Conservation (phyloP, 2,113 vertebrate species). For the Scytalopus superciliaris region DNA sequence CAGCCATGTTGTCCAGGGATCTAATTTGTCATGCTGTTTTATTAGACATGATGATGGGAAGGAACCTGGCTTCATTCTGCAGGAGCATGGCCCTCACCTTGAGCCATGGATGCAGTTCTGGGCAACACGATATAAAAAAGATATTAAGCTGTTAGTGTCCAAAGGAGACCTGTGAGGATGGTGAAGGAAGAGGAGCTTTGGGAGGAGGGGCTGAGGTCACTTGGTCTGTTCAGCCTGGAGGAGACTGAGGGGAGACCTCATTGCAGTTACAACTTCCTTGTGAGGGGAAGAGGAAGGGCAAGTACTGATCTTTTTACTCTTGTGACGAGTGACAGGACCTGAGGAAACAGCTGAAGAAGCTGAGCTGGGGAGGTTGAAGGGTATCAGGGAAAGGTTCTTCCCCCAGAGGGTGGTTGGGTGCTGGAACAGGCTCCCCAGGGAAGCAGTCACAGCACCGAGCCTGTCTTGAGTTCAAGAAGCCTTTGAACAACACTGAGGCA, state of each 20-base stretch:
- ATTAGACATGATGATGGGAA: not conserved
- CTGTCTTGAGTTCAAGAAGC: not conserved
- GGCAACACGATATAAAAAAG: not conserved
- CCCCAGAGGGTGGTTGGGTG: not conserved
- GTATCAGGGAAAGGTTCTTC: not conserved
- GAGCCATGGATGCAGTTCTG: not conserved
- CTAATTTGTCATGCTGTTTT: not conserved
- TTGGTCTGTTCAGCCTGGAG: not conserved
- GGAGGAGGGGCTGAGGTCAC: not conserved
- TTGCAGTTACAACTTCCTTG: not conserved
- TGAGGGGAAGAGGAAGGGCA: not conserved
- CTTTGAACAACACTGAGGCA: not conserved
- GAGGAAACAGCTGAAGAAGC: not conserved
- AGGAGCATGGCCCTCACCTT: not conserved
- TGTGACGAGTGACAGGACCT: not conserved
- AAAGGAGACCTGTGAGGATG: not conserved
- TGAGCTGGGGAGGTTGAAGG: not conserved
- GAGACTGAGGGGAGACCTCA: not conserved
- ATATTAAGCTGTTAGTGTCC: not conserved
- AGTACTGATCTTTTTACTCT: not conserved
- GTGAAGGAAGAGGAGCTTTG: not conserved
- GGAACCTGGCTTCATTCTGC: not conserved
- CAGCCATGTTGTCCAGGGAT: fast-evolving
- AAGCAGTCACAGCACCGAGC: not conserved
- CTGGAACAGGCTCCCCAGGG: not conserved